These are phyloP conservation scores for Campoplex capitator DNA, from an alignment of 2,888 invertebrate species.

Conservation along the genomic window DNA sequence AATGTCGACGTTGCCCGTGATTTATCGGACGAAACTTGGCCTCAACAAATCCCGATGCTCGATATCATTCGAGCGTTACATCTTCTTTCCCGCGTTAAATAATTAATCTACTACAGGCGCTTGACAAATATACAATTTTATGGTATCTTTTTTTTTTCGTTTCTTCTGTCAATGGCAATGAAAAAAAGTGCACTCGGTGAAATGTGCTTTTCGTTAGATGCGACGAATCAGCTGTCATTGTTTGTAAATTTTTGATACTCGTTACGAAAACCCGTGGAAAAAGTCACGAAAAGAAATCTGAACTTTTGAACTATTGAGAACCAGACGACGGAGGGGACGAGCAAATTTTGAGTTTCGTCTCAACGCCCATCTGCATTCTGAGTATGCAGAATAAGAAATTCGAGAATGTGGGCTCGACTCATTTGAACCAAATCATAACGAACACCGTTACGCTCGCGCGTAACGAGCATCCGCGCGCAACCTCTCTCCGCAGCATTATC, in stretches of 20 bases:
- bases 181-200: background rate
- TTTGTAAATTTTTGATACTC: background rate
- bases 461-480: background rate
- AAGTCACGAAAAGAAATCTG: no score
- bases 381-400: background rate
- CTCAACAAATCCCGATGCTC: slow-evolving; percentile 14
- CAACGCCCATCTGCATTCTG: background rate
- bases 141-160: background rate
- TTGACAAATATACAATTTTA: background rate
- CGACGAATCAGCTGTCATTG: background rate
- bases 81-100: background rate
- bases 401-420: background rate
- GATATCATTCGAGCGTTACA: background rate
- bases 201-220: background rate
- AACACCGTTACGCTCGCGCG: background rate
- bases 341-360: background rate
- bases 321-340: background rate
- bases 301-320: background rate
- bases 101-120: no score
- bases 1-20: slow-evolving; percentile 9
- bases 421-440: background rate
- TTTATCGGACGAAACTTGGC: slow-evolving; percentile 21
- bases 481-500: background rate
- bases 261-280: background rate
- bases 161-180: background rate